Conservation (phyloP, 2,113 vertebrate genomes). For the Ammodytes dubius region DNA sequence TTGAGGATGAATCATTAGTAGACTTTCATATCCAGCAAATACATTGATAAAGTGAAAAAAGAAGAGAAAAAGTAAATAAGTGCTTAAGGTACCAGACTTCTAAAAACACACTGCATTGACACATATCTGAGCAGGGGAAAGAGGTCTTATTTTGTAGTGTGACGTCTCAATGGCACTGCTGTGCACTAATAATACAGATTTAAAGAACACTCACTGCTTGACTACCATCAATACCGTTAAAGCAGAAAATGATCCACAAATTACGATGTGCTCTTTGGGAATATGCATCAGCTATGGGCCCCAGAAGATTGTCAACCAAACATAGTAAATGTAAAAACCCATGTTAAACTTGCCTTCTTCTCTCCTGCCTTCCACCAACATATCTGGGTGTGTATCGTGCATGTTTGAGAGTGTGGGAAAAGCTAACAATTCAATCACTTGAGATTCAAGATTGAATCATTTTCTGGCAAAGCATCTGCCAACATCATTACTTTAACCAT, state of each 20-base stretch:
- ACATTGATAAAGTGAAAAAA: not conserved
- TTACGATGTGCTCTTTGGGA: not conserved
- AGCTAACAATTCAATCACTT: constrained; percentile 21
- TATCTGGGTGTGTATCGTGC: not conserved
- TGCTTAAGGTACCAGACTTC: not conserved
- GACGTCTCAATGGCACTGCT: not conserved
- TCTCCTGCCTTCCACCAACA: not conserved
- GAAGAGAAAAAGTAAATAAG: not conserved
- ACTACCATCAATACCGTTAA: not conserved
- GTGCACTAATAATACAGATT: not conserved
- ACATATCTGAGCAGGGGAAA: not conserved
- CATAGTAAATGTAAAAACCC: not conserved
- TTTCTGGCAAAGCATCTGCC: constrained; percentile 23
- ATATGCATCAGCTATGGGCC: not conserved
- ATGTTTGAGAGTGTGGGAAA: constrained; percentile 12
- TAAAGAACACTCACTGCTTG: not conserved
- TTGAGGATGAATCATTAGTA: not conserved
- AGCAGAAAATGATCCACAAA: not conserved
- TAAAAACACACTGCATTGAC: not conserved
- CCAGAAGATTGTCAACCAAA: not conserved
- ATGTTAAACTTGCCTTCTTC: constrained; percentile 2
- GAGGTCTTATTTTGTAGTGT: not conserved
- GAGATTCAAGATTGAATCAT: constrained; percentile 9
- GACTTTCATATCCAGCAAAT: not conserved
- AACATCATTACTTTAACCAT: constrained; percentile 20